Evolutionary conservation across 1,140 invertebrate genomes (phyloP), one percentile per base, ranked within the genome.

Genomic region (Macrotrachela quadricornifera): DNA sequence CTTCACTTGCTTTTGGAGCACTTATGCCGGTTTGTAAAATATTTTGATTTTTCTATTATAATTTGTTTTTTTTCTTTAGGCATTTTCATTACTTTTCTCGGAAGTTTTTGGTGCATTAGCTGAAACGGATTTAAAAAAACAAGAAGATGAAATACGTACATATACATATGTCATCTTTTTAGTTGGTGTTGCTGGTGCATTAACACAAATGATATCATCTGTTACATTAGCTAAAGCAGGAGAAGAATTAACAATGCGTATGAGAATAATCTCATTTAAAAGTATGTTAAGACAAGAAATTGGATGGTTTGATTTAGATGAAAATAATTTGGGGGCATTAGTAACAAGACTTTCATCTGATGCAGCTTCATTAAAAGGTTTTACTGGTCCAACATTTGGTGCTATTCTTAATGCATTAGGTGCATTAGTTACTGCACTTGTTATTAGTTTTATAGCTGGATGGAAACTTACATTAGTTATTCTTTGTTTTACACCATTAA

Each of bases 391-490:
- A 12, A 60, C 69, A 50, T 57, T 75, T 14, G 71, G 71, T 8
- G 59, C 57, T 8, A 56, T 71, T 6, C 55, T 74, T 40, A 67
- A 71, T 50, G 66, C 72, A 37, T 69, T 71, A 39, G 66, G 72
- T 37, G 70, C 71, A 42, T 63, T 75, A 18, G 59, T 64, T 1
- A 75, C 78, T 17, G 78, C 78, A 9, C 61, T 86, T 8, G 67
- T 78, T 1, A 75, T 83, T 61, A 81, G 82, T 10, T 76, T 88
- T 38, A 61, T 77, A 17, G 79, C 77, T 58, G 82, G 81, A 55
- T 88, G 84, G 83, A 75, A 82, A 63, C 67, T 88, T 4, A 79
- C 84, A 2, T 67, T 85, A 2, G 74, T 86, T 12, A 83, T 85
- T 57, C 63, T 88, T 17, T 74, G 76, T 36, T 78, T 81, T 10